Evolutionary conservation across 2,888 invertebrate genomes (phyloP).

Genomic region (Leptarthrus brevirostris): DNA sequence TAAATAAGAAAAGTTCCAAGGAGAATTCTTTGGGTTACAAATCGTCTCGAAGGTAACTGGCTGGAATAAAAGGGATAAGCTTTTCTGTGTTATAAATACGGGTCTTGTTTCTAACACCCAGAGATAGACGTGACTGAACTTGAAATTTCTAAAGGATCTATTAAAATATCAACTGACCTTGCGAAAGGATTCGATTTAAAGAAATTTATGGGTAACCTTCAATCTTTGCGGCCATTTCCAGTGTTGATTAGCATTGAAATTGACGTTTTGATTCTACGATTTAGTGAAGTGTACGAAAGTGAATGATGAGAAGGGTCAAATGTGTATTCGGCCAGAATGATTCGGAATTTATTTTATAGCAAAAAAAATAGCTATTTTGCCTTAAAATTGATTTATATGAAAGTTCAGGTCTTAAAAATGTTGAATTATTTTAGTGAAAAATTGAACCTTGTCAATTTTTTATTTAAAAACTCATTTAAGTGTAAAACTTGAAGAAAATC

Average conservation of each 20-base stretch:
- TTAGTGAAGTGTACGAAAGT: background rate
- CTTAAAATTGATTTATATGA: no score
- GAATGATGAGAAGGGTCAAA: background rate
- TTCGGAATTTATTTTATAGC: no score
- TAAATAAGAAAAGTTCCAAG: conserved; percentile 3
- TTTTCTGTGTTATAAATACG: background rate
- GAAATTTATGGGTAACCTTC: conserved; percentile 11
- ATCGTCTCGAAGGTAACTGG: background rate
- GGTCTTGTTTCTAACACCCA: background rate
- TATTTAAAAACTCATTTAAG: no score
- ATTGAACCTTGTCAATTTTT: no score
- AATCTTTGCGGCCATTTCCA: conserved; percentile 22
- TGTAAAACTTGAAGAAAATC: no score
- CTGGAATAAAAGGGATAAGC: conserved; percentile 2
- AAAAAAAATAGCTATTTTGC: no score
- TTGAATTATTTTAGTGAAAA: no score
- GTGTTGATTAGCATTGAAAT: conserved; percentile 25
- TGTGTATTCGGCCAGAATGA: background rate
- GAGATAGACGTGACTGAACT: conserved; percentile 16
- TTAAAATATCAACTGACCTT: background rate
- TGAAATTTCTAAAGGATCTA: background rate
- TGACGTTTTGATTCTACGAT: conserved; percentile 7
- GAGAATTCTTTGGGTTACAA: background rate
- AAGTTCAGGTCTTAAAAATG: no score
- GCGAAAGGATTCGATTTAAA: background rate